A percentile compares a stretch with the other conserved stretches of the same genome.
phyloP scores from a whole-genome alignment of 2,888 invertebrate species.

The Papilio gigon region DNA sequence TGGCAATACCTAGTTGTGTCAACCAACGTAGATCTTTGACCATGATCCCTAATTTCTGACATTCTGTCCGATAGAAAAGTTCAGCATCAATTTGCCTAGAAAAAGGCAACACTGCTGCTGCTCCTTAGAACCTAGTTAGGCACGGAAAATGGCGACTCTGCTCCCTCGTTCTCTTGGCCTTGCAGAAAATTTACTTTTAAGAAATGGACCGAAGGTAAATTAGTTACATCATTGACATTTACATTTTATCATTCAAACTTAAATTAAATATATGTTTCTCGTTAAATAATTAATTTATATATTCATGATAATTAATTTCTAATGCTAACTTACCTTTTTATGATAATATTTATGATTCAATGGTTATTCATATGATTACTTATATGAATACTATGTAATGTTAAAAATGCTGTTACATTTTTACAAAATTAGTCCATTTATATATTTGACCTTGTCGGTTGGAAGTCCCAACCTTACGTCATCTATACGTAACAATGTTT shows the following conservation, averaged over 20 bases:
- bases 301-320: not conserved
- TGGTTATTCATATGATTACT: not conserved
- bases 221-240: slow-evolving; percentile 9
- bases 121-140: slow-evolving; percentile 40
- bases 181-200: slow-evolving; percentile 86
- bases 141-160: slow-evolving; percentile 88
- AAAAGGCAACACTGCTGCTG: slow-evolving; percentile 35
- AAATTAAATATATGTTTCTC: not conserved
- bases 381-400: not conserved
- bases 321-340: not conserved
- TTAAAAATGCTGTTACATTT: slow-evolving; percentile 41
- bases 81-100: slow-evolving; percentile 33
- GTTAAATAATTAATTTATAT: not conserved
- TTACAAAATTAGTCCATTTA: slow-evolving; percentile 55
- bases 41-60: slow-evolving; percentile 19
- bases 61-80: slow-evolving; percentile 26
- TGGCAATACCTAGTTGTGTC: not conserved
- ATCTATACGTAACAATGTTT: slow-evolving; percentile 51
- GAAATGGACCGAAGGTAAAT: slow-evolving; percentile 88
- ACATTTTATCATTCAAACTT: not conserved
- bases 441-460: slow-evolving; percentile 76
- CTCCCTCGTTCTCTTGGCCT: slow-evolving; percentile 87
- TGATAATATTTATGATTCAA: not conserved
- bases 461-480: slow-evolving; percentile 75
- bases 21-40: not conserved